Evolutionary conservation across 2,113 vertebrate species (phyloP).

Genomic region (Cyprinodon variegatus): DNA sequence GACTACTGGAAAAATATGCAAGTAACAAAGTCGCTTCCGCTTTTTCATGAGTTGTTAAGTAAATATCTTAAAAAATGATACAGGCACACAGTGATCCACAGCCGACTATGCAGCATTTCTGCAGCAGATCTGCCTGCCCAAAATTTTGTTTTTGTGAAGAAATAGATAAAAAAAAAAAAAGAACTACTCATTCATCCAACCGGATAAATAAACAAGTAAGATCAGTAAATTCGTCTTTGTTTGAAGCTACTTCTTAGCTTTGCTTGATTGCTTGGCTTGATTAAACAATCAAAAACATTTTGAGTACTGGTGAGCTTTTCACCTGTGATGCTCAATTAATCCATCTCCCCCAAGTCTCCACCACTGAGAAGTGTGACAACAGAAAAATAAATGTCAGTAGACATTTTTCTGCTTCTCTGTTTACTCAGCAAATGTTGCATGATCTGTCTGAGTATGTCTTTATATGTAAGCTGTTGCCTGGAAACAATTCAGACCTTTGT

Average conservation of each 20-base stretch:
- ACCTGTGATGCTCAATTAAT: not conserved
- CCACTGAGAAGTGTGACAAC: not conserved
- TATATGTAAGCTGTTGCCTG: constrained; percentile 29
- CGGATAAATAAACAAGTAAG: not conserved
- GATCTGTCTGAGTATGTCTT: constrained; percentile 1
- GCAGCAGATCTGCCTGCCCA: too few species aligned
- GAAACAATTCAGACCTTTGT: constrained; percentile 16
- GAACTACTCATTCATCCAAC: not conserved
- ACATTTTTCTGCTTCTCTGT: constrained; percentile 20
- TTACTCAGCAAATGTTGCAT: constrained; percentile 15
- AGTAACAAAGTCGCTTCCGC: too few species aligned
- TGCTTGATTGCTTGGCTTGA: not conserved
- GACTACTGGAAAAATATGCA: too few species aligned
- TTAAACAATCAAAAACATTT: not conserved
- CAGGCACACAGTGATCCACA: too few species aligned
- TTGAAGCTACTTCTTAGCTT: not conserved
- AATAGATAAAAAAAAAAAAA: not conserved
- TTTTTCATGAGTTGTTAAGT: too few species aligned
- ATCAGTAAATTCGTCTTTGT: not conserved
- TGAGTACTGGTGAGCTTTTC: not conserved
- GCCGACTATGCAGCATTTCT: too few species aligned
- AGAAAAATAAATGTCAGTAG: not conserved
- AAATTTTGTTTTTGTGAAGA: too few species aligned
- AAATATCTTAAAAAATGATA: too few species aligned
- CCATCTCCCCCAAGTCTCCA: not conserved